Evolutionary conservation across 2,797 vertebrate species (phyloP).

Genomic region (Bradypodion pumilum): DNA sequence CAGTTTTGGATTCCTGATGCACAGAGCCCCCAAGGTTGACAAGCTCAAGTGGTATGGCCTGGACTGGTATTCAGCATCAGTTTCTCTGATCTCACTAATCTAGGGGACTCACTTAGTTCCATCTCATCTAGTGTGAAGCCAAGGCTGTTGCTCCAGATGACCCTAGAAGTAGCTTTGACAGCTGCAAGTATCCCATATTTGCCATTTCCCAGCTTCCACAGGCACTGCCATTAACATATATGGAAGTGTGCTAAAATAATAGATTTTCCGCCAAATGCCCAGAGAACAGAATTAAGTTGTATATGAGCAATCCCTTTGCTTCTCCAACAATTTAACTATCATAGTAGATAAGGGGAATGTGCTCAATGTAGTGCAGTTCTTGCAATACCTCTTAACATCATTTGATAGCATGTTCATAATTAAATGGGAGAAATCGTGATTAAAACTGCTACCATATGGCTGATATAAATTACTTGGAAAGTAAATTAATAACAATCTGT

Average conservation of each 20-base stretch:
- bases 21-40: background rate
- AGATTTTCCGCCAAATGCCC: too few species aligned
- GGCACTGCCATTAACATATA: too few species aligned
- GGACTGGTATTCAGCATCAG: background rate
- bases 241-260: too few species aligned
- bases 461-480: slow-evolving; percentile 23
- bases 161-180: too few species aligned
- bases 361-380: background rate
- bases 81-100: background rate
- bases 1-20: background rate
- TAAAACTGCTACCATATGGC: slow-evolving; percentile 18
- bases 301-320: too few species aligned
- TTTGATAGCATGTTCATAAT: slow-evolving; percentile 18
- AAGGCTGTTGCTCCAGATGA: background rate
- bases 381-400: slow-evolving; percentile 19
- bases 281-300: too few species aligned
- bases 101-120: background rate
- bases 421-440: slow-evolving; percentile 24
- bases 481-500: slow-evolving; percentile 29
- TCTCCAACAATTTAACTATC: background rate
- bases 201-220: too few species aligned
- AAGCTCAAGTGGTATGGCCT: background rate
- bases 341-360: background rate
- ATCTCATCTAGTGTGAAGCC: background rate
- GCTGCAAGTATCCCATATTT: too few species aligned